Evolutionary conservation across 2,888 invertebrate genomes (phyloP).

Genomic region (Tipula vernalis): DNA sequence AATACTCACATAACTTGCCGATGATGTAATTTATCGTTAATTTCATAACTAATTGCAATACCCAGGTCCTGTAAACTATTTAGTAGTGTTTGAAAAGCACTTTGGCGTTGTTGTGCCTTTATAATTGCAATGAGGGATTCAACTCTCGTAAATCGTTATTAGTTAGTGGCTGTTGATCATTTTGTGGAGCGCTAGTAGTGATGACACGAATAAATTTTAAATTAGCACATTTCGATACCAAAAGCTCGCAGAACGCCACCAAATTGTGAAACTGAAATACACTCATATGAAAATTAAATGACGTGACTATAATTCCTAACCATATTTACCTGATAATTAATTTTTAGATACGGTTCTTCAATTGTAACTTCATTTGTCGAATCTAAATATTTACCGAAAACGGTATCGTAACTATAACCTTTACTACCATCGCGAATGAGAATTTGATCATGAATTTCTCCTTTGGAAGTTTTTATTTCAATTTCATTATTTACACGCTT

Average conservation of each 20-base stretch:
- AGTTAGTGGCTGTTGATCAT: conserved; percentile 40
- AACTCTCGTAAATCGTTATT: neutral
- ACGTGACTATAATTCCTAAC: conserved; percentile 12
- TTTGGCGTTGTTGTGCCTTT: neutral
- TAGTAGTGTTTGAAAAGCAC: conserved; percentile 46
- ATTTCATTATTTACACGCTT: conserved; percentile 63
- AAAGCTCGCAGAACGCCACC: conserved; percentile 66
- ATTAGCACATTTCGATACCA: conserved; percentile 53
- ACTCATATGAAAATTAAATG: neutral
- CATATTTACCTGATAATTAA: conserved; percentile 61
- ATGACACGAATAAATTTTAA: conserved; percentile 47
- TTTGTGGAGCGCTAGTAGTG: conserved; percentile 44
- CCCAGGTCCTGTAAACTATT: conserved; percentile 46
- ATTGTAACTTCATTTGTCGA: conserved; percentile 55
- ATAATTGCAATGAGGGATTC: neutral
- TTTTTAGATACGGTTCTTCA: conserved; percentile 78
- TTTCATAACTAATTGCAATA: conserved; percentile 48
- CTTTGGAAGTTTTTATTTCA: conserved; percentile 51
- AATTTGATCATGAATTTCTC: conserved; percentile 60
- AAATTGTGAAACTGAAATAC: conserved; percentile 67
- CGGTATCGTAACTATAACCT: conserved; percentile 62
- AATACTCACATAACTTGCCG: conserved; percentile 69
- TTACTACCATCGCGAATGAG: conserved; percentile 60
- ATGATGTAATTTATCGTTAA: conserved; percentile 71
- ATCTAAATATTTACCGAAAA: conserved; percentile 72